These are phyloP conservation scores for Erinaceus europaeus DNA, from an alignment of 2,113 vertebrate species.

Conservation along the genomic window DNA sequence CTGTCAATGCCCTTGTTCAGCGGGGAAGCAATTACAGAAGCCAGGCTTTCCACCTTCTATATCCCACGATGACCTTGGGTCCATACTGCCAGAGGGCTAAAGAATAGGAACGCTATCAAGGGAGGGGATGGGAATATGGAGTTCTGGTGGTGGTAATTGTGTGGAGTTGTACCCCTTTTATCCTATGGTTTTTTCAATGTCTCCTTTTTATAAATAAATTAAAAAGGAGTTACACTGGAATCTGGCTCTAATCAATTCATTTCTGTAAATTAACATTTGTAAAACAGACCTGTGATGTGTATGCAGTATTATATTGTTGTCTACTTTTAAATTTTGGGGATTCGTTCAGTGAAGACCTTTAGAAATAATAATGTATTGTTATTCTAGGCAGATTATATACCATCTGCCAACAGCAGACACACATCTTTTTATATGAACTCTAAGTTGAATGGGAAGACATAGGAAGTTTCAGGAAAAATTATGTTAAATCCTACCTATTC, in stretches of 20 bases:
- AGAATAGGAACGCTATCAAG: too few relatives aligned
- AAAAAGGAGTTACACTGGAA: neutral
- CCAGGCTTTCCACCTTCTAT: too few relatives aligned
- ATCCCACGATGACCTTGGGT: too few relatives aligned
- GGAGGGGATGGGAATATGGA: too few relatives aligned
- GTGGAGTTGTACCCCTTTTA: too few relatives aligned
- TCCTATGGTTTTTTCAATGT: too few relatives aligned
- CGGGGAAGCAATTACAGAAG: too few relatives aligned
- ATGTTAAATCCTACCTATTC: conserved; percentile 21
- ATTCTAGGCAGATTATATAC: conserved; percentile 5
- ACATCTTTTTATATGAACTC: neutral
- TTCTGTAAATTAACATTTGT: conserved; percentile 7
- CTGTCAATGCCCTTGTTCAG: too few relatives aligned
- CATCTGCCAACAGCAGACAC: conserved; percentile 13
- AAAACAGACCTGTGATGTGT: neutral
- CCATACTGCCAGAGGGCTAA: too few relatives aligned
- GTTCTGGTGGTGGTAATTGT: too few relatives aligned
- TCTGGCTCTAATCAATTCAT: neutral
- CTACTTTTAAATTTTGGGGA: conserved; percentile 18
- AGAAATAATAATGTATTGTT: conserved; percentile 5
- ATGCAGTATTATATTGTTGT: neutral
- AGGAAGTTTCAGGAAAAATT: conserved; percentile 25
- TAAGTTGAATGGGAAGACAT: conserved; percentile 11
- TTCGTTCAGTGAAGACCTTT: neutral
- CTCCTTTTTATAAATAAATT: too few relatives aligned